phyloP scores from a whole-genome alignment of 2,113 vertebrate species.

The Nothocercus nigrocapillus region DNA sequence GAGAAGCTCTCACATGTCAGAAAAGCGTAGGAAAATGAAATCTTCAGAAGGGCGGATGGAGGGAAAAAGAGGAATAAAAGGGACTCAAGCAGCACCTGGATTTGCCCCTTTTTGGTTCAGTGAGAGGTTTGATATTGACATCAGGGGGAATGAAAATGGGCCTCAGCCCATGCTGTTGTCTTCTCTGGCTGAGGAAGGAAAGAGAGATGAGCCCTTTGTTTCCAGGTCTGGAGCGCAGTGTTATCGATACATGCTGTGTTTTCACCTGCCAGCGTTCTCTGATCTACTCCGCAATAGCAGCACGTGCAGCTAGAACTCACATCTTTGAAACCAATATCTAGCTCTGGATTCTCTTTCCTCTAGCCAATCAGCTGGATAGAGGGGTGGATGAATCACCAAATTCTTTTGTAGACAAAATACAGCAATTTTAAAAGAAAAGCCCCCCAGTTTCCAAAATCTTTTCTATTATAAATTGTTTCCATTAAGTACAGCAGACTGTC shows the following conservation, averaged over 20 bases:
- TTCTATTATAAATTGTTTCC: not conserved
- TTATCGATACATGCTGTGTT: not conserved
- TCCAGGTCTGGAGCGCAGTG: not conserved
- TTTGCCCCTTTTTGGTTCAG: not conserved
- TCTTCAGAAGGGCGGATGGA: not conserved
- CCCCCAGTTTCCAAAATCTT: not conserved
- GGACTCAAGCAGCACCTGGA: rapidly evolving
- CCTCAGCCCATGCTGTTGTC: not conserved
- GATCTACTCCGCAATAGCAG: not conserved
- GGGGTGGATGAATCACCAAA: not conserved
- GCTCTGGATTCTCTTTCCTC: not conserved
- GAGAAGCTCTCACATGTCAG: not conserved
- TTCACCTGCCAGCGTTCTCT: not conserved
- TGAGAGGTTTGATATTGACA: not conserved
- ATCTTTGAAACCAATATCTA: not conserved
- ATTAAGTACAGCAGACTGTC: not conserved
- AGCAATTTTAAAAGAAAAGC: not conserved
- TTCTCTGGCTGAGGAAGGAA: not conserved
- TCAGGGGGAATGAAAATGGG: not conserved
- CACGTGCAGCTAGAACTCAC: not conserved
- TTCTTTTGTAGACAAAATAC: not conserved
- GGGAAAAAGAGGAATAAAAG: not conserved
- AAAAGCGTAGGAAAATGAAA: not conserved
- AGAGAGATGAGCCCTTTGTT: not conserved
- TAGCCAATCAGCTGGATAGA: not conserved